Percentiles rank a stretch among this genome's conserved stretches.
Conservation (phyloP, 2,888 invertebrate species). For the Scrobipalpa costella region DNA sequence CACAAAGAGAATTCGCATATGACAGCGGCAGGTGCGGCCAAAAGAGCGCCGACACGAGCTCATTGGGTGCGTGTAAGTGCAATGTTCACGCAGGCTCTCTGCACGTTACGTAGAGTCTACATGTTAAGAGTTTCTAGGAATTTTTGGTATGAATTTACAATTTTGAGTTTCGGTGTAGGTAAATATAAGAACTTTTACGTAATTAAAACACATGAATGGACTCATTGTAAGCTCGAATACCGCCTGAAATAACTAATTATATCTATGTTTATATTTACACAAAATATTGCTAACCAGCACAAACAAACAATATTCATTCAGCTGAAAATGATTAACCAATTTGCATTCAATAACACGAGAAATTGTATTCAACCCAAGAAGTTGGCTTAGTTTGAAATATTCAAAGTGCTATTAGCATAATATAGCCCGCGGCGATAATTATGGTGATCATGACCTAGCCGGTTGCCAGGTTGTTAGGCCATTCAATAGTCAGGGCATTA, state of each 20-base stretch:
- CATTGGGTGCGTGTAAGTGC: slow-evolving; percentile 47
- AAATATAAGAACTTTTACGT: no score
- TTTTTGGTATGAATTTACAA: no score
- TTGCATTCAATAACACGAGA: slow-evolving; percentile 1
- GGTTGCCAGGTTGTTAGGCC: slow-evolving; percentile 9
- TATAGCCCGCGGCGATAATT: slow-evolving; percentile 22
- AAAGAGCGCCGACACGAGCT: slow-evolving; percentile 45
- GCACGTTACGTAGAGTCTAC: background rate
- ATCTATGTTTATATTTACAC: background rate
- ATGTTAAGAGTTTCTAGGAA: no score
- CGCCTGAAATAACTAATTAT: background rate
- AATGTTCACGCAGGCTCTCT: slow-evolving; percentile 43
- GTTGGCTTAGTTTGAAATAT: slow-evolving; percentile 19
- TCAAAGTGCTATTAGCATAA: slow-evolving; percentile 26
- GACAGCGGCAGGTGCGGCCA: slow-evolving; percentile 44
- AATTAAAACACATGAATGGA: no score
- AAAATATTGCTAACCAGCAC: background rate
- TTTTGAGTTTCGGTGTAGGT: no score
- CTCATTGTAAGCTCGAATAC: no score
- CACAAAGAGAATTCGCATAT: slow-evolving; percentile 46
- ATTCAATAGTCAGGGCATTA: slow-evolving; percentile 23
- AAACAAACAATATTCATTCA: slow-evolving; percentile 3
- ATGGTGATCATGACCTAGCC: slow-evolving; percentile 26
- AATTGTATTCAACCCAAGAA: background rate
- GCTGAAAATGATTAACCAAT: slow-evolving; percentile 1